Percentiles rank a stretch among this genome's conserved stretches.
Conservation (phyloP, 2,113 vertebrate species). For the Laticauda colubrina region DNA sequence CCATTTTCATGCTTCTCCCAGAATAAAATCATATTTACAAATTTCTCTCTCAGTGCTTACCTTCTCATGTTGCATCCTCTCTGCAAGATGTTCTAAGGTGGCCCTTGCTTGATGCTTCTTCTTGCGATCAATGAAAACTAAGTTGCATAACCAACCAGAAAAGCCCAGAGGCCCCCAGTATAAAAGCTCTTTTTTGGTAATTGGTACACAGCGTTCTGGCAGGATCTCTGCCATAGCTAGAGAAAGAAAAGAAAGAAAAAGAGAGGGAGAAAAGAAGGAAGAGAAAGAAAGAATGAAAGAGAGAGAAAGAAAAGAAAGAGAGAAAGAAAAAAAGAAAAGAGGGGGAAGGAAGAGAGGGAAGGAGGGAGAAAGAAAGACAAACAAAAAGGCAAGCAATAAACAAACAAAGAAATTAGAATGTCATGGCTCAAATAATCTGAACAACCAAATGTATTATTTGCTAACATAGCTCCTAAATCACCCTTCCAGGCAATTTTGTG, state of each 20-base stretch:
- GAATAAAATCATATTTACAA: neutral
- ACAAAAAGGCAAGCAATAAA: no score
- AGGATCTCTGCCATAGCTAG: neutral
- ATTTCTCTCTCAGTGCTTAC: neutral
- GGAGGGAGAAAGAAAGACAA: no score
- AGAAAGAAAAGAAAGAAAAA: neutral
- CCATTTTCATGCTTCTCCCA: neutral
- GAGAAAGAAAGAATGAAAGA: neutral
- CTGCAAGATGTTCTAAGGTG: neutral
- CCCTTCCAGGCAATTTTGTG: neutral
- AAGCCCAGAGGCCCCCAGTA: neutral
- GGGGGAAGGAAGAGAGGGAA: no score
- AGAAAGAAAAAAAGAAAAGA: neutral
- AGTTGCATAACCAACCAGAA: neutral
- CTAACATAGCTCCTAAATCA: neutral
- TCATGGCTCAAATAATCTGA: neutral
- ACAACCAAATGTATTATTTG: neutral
- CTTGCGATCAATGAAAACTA: constrained; percentile 5
- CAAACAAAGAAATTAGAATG: neutral
- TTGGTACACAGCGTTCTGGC: neutral
- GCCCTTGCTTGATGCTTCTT: neutral
- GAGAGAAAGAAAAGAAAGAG: neutral
- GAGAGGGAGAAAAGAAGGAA: neutral
- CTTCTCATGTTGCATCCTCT: neutral
- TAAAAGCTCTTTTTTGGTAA: constrained; percentile 1